A percentile compares a stretch with the other conserved stretches of the same genome.
Conservation (phyloP, 2,797 vertebrate genomes). For the Leucoraja ocellata region DNA sequence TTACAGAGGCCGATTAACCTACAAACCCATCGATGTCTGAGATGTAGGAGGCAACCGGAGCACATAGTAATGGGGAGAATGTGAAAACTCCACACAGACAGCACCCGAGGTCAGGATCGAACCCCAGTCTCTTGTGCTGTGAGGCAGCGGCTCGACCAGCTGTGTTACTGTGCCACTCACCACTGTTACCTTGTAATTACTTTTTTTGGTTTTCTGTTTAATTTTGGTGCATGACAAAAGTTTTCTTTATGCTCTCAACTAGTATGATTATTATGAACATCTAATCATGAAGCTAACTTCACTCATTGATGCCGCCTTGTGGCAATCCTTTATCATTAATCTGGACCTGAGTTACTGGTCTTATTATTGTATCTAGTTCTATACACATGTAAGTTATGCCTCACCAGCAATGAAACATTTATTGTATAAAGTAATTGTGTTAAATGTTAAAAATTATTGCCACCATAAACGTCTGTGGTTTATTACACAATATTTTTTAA, state of each 20-base stretch:
- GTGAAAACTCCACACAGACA: too few relatives aligned
- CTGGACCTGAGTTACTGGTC: background rate
- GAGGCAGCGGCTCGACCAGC: too few relatives aligned
- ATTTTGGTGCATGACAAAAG: too few relatives aligned
- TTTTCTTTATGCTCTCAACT: background rate
- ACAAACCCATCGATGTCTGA: too few relatives aligned
- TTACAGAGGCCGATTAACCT: too few relatives aligned
- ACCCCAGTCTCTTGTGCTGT: too few relatives aligned
- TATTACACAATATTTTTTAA: background rate
- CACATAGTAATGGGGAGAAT: too few relatives aligned
- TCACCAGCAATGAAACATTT: background rate
- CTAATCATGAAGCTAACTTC: background rate
- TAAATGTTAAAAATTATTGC: background rate
- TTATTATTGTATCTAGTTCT: background rate
- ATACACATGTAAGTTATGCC: background rate
- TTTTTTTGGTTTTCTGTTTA: background rate
- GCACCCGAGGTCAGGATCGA: too few relatives aligned
- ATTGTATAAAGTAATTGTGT: background rate
- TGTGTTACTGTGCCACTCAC: too few relatives aligned
- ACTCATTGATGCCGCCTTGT: background rate
- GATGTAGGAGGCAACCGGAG: too few relatives aligned
- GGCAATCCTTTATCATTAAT: background rate
- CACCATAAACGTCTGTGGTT: background rate
- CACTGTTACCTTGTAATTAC: background rate
- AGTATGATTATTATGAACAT: background rate